phyloP scores from a whole-genome alignment of 92 coral and sea anemone genomes.

The Paramuricea clavata region DNA sequence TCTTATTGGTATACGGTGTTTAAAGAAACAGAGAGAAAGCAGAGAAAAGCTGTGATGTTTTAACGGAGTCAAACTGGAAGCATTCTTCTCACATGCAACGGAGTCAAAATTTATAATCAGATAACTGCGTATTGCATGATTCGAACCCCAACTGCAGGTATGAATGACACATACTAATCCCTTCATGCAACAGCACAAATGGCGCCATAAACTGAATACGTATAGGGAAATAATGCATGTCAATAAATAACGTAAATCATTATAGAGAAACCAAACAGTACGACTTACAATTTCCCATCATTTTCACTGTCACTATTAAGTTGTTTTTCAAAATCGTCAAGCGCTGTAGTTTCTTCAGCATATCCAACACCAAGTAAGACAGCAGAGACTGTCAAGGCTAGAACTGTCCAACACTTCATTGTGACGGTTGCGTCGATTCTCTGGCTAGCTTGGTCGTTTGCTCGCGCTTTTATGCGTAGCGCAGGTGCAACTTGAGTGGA shows the following conservation, averaged over 20 bases:
- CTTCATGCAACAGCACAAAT: no score
- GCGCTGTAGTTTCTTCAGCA: neutral
- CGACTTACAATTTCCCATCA: neutral
- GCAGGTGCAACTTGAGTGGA: neutral
- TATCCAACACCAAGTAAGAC: neutral
- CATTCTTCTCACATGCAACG: no score
- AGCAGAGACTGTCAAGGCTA: neutral
- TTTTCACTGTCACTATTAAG: neutral
- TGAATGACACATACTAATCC: no score
- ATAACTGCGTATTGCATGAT: no score
- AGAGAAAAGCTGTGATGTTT: no score
- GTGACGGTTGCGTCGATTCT: neutral
- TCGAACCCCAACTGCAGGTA: no score
- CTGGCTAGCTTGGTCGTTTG: neutral
- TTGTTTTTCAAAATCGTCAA: neutral
- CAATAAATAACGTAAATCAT: no score
- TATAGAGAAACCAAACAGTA: no score
- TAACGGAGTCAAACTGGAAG: no score
- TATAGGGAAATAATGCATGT: neutral
- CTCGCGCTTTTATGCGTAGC: neutral
- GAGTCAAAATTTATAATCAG: no score
- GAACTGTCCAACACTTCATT: conserved; percentile 2
- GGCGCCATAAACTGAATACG: neutral
- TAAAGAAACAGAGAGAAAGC: no score
- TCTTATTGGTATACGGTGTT: no score